Evolutionary conservation across 1,140 invertebrate genomes (phyloP).

Genomic region (Harlomillsia oculata): DNA sequence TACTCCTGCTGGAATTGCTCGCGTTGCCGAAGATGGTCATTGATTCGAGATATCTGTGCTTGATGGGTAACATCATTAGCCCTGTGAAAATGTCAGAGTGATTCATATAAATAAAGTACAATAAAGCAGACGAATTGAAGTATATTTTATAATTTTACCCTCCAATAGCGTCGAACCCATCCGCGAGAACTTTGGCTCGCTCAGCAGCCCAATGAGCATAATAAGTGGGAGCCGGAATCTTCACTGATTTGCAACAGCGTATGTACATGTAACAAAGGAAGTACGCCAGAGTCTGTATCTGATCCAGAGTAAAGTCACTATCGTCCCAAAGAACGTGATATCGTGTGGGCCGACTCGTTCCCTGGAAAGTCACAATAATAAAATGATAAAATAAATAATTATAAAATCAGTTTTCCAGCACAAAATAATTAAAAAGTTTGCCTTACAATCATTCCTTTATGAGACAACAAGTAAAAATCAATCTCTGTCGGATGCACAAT

Average conservation of each 20-base stretch:
- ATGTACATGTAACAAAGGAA: constrained; percentile 46
- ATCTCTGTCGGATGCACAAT: constrained; percentile 42
- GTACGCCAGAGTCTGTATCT: constrained; percentile 44
- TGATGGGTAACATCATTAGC: background rate
- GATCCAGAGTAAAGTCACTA: constrained; percentile 41
- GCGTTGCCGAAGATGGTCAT: background rate
- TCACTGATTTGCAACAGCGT: constrained; percentile 46
- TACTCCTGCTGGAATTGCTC: background rate
- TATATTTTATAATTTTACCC: background rate
- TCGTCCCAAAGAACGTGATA: constrained; percentile 47
- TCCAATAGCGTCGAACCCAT: constrained; percentile 4
- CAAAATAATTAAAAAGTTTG: constrained; percentile 25
- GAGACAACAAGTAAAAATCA: constrained; percentile 45
- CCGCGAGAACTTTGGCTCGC: constrained; percentile 36
- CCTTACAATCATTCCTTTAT: constrained; percentile 43
- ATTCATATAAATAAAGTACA: background rate
- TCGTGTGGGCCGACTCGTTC: constrained; percentile 45
- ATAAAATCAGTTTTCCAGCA: background rate
- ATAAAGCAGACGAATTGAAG: background rate
- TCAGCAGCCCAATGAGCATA: constrained; percentile 48
- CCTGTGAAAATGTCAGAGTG: background rate
- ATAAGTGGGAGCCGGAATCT: constrained; percentile 48
- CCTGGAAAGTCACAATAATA: constrained; percentile 34
- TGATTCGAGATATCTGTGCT: no score
- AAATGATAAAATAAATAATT: background rate